Conservation (phyloP, 2,888 invertebrate genomes). For the Catocala nupta region DNA sequence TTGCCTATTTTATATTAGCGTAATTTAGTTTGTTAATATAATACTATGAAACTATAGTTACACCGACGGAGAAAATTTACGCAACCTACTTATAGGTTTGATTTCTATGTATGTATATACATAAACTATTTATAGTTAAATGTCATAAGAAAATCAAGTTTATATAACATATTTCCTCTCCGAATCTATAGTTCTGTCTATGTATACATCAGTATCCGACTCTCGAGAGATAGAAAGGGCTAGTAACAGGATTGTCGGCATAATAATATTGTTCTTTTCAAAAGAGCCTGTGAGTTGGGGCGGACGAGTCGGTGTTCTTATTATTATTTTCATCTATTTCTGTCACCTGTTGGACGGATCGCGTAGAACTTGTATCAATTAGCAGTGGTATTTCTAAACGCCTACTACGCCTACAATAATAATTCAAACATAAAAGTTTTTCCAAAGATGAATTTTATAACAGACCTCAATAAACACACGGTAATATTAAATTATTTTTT, state of each 20-base stretch:
- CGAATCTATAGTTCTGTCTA: neutral
- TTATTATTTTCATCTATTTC: conserved; percentile 14
- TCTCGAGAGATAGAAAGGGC: neutral
- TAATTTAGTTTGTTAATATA: too few relatives aligned
- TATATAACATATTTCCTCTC: too few relatives aligned
- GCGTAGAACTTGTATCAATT: neutral
- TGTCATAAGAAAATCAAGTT: too few relatives aligned
- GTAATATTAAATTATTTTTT: neutral
- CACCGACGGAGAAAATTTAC: too few relatives aligned
- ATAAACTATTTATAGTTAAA: too few relatives aligned
- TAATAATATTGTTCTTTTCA: conserved; percentile 5
- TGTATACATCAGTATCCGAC: neutral
- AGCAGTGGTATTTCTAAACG: conserved; percentile 5
- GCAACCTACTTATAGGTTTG: too few relatives aligned
- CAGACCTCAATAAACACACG: conserved; percentile 12
- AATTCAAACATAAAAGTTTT: neutral
- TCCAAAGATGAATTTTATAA: neutral
- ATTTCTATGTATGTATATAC: too few relatives aligned
- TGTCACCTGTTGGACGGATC: conserved; percentile 7
- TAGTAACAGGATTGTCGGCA: neutral
- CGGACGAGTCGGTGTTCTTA: neutral
- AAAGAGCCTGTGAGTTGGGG: neutral
- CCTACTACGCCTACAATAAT: neutral
- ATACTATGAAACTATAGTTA: too few relatives aligned
- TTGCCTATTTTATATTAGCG: too few relatives aligned